phyloP scores from a whole-genome alignment of 1,140 invertebrate genomes.

The Riptortus pedestris region DNA sequence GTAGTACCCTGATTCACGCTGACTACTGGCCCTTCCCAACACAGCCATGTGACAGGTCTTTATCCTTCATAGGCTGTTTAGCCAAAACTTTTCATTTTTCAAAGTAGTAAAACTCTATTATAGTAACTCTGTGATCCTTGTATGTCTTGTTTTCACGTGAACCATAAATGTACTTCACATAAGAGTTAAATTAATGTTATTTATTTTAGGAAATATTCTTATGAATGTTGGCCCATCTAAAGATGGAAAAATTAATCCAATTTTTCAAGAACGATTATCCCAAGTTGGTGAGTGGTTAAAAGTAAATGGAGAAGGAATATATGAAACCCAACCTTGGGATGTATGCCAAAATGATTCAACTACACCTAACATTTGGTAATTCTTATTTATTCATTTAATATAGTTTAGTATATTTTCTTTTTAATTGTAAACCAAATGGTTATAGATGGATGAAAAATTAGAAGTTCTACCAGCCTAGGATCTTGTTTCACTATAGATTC shows the following conservation, averaged over 20 bases:
- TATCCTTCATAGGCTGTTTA: too few species aligned
- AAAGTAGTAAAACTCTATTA: too few species aligned
- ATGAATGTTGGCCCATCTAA: slow-evolving; percentile 86
- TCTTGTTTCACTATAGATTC: too few species aligned
- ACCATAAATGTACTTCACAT: too few species aligned
- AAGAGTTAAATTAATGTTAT: too few species aligned
- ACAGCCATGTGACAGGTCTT: too few species aligned
- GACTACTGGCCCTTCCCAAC: too few species aligned
- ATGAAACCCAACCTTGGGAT: slow-evolving; percentile 62
- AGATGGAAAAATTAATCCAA: slow-evolving; percentile 75
- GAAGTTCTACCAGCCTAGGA: not conserved
- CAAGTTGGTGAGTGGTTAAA: slow-evolving; percentile 65
- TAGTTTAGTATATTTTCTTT: too few species aligned
- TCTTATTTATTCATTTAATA: not conserved
- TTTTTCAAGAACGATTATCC: slow-evolving; percentile 78
- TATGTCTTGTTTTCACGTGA: too few species aligned
- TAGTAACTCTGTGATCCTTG: too few species aligned
- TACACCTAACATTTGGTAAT: slow-evolving; percentile 62
- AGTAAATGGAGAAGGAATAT: slow-evolving; percentile 83
- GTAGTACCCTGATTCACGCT: too few species aligned
- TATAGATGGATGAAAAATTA: not conserved
- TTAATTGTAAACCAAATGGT: not conserved
- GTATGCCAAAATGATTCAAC: slow-evolving; percentile 67
- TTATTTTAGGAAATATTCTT: slow-evolving; percentile 59
- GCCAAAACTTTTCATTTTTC: too few species aligned